Percentiles rank a stretch among this genome's conserved stretches.
Evolutionary conservation across 2,113 vertebrate species (phyloP).

Genomic region (Ardeotis arabs): DNA sequence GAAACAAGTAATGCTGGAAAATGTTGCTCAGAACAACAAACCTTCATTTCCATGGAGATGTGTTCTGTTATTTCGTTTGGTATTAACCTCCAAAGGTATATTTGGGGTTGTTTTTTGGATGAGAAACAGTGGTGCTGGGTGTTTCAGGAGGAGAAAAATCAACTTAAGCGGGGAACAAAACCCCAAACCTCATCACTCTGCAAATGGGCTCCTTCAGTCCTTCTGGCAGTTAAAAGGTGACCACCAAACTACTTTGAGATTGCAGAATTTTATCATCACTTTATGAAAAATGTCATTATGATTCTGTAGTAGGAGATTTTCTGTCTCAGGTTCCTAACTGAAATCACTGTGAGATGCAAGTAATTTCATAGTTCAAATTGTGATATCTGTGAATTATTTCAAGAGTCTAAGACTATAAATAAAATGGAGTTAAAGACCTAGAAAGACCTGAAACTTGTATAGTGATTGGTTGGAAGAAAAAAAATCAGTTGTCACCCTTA

Average conservation of each 20-base stretch:
- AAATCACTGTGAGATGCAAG: not conserved
- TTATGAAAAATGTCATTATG: not conserved
- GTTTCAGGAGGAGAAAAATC: not conserved
- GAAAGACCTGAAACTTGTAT: not conserved
- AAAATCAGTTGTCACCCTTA: not conserved
- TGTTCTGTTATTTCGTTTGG: not conserved
- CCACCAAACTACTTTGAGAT: not conserved
- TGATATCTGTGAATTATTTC: not conserved
- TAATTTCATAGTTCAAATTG: not conserved
- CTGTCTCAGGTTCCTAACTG: not conserved
- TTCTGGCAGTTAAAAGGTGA: not conserved
- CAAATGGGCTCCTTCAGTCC: not conserved
- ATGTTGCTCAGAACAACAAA: not conserved
- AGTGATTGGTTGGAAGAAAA: not conserved
- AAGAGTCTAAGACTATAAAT: not conserved
- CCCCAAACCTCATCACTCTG: not conserved
- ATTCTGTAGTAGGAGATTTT: not conserved
- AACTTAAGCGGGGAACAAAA: rapidly evolving
- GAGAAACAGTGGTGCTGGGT: not conserved
- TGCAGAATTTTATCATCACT: not conserved
- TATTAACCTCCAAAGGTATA: not conserved
- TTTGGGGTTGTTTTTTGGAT: not conserved
- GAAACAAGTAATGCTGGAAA: not conserved
- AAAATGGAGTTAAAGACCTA: not conserved
- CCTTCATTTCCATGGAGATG: not conserved